A percentile compares a stretch with the other conserved stretches of the same genome.
These are phyloP conservation scores for Trachelus troglodyta DNA, from an alignment of 2,888 invertebrate genomes.

Conservation along the genomic window DNA sequence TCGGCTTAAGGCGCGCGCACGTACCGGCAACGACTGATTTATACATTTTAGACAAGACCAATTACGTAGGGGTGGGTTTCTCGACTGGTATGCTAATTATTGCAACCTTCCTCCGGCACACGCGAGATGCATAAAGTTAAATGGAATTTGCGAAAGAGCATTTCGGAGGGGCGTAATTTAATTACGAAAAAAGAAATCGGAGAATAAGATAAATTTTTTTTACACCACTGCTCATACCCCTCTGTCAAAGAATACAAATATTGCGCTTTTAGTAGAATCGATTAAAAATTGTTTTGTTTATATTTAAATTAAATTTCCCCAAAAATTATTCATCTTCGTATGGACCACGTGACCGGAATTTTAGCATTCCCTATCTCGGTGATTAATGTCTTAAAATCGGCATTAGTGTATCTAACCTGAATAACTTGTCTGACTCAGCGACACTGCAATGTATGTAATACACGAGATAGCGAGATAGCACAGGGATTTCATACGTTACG, in stretches of 20 bases:
- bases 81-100: not conserved
- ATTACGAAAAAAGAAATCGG: too few relatives aligned
- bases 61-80: not conserved
- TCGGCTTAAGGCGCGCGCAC: not conserved
- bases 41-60: not conserved
- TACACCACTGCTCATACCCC: too few relatives aligned
- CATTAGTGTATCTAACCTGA: not conserved
- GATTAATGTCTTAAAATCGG: not conserved
- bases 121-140: not conserved
- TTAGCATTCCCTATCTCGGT: not conserved
- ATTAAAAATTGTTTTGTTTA: too few relatives aligned
- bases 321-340: not conserved
- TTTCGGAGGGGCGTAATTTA: too few relatives aligned
- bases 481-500: not conserved
- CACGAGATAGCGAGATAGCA: not conserved
- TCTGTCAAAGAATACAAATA: too few relatives aligned
- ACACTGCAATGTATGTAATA: not conserved
- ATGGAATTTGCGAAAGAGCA: too few relatives aligned
- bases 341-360: not conserved
- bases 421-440: not conserved
- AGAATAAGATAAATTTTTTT: too few relatives aligned
- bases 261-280: constrained; percentile 16
- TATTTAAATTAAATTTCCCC: too few relatives aligned
- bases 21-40: not conserved
- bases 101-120: not conserved